Evolutionary conservation across 2,113 vertebrate species (phyloP).

Genomic region (Oryzias celebensis): DNA sequence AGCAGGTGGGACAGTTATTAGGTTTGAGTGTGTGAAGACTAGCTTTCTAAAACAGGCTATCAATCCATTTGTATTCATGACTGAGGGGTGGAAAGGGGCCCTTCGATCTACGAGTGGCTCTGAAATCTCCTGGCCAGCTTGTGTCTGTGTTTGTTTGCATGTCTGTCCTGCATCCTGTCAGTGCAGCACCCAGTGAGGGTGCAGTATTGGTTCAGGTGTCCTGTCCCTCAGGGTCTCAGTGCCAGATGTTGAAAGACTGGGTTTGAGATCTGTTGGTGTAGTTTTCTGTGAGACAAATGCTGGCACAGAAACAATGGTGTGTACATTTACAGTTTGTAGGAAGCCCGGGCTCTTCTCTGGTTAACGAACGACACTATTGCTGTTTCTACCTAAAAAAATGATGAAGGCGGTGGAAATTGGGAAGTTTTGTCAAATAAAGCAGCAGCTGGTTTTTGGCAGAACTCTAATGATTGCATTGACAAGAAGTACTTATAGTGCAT

Average conservation of each 20-base stretch:
- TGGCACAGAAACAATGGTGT: slow-evolving; percentile 50
- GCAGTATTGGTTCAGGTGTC: slow-evolving; percentile 25
- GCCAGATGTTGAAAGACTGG: slow-evolving; percentile 17
- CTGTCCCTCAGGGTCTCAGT: slow-evolving; percentile 9
- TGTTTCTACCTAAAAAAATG: slow-evolving; percentile 9
- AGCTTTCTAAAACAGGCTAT: too few species aligned
- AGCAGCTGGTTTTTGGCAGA: slow-evolving; percentile 15
- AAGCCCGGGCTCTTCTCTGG: slow-evolving; percentile 23
- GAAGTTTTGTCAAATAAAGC: slow-evolving; percentile 13
- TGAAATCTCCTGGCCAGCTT: neutral
- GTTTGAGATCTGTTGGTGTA: slow-evolving; percentile 7
- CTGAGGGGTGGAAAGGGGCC: too few species aligned
- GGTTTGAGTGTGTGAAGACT: too few species aligned
- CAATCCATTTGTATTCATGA: too few species aligned
- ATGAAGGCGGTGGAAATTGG: slow-evolving; percentile 21
- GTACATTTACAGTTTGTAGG: slow-evolving; percentile 30
- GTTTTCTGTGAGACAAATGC: slow-evolving; percentile 6
- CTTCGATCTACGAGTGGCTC: too few species aligned
- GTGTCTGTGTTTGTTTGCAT: slow-evolving; percentile 10
- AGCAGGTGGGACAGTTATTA: too few species aligned
- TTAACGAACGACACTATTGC: slow-evolving; percentile 35
- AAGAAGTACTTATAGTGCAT: slow-evolving; percentile 43
- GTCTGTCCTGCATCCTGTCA: slow-evolving; percentile 2
- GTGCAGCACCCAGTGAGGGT: slow-evolving; percentile 5
- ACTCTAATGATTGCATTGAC: slow-evolving; percentile 13